Percentiles rank a stretch among this genome's conserved stretches.
phyloP scores from a whole-genome alignment of 2,888 invertebrate genomes.

The Heliconius ismenius region DNA sequence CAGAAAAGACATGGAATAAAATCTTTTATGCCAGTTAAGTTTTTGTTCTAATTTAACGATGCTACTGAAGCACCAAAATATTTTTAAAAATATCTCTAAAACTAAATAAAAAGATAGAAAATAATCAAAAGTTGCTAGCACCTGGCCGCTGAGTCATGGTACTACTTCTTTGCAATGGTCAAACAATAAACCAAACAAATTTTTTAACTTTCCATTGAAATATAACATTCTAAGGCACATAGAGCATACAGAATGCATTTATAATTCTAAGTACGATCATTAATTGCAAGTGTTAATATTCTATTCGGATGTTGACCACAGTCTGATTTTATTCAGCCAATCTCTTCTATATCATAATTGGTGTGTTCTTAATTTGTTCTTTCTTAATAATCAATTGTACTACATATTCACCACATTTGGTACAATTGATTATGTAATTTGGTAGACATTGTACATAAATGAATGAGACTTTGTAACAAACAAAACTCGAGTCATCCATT shows the following conservation, averaged over 20 bases:
- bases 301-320: slow-evolving; percentile 28
- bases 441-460: not conserved
- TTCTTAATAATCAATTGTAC: too few relatives aligned
- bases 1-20: slow-evolving; percentile 23
- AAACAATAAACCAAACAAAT: slow-evolving; percentile 40
- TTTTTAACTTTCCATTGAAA: slow-evolving; percentile 53
- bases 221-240: slow-evolving; percentile 49
- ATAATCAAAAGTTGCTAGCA: slow-evolving; percentile 54
- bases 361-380: not conserved
- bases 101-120: slow-evolving; percentile 71
- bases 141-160: slow-evolving; percentile 65
- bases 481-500: slow-evolving; percentile 3
- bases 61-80: slow-evolving; percentile 66
- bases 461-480: slow-evolving; percentile 15
- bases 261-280: slow-evolving; percentile 22
- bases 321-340: slow-evolving; percentile 14
- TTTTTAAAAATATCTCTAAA: slow-evolving; percentile 67
- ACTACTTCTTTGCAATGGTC: slow-evolving; percentile 49
- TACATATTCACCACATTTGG: not conserved
- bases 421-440: slow-evolving; percentile 21
- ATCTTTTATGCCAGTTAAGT: slow-evolving; percentile 15
- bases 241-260: slow-evolving; percentile 28
- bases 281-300: slow-evolving; percentile 27
- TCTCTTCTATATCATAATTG: slow-evolving; percentile 20
- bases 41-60: slow-evolving; percentile 44